phyloP scores from a whole-genome alignment of 37 sponge, comb jelly and placozoan species.

The Geodia barretti region DNA sequence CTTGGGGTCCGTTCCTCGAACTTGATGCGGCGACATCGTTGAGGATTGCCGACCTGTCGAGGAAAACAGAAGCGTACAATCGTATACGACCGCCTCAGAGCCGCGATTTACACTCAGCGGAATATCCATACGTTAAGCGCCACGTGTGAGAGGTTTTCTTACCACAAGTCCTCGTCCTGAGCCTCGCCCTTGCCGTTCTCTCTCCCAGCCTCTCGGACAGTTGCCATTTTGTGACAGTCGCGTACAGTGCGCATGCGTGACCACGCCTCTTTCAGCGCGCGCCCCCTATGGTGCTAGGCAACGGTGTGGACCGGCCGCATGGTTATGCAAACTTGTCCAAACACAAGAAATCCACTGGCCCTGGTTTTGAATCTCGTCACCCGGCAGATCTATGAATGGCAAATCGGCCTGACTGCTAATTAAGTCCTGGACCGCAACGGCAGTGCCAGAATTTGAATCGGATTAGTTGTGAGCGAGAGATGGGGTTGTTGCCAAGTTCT shows the following conservation, averaged over 20 bases:
- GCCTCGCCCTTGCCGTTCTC: slow-evolving; percentile 40
- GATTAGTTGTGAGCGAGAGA: not conserved
- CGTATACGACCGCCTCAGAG: not conserved
- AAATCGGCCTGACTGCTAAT: not conserved
- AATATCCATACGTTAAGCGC: not conserved
- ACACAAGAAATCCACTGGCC: not conserved
- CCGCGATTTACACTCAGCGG: not conserved
- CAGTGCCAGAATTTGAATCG: not conserved
- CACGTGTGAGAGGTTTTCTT: not conserved
- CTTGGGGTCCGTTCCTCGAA: slow-evolving; percentile 48
- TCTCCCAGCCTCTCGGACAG: not conserved
- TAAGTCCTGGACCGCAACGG: not conserved
- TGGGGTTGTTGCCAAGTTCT: not conserved
- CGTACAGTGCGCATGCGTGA: not conserved
- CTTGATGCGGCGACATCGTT: slow-evolving; percentile 75
- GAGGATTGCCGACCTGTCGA: slow-evolving; percentile 72
- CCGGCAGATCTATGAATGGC: not conserved
- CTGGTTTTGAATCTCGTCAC: not conserved
- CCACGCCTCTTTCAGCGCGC: not conserved
- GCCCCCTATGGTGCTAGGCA: not conserved
- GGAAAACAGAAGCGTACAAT: not conserved
- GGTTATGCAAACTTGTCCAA: too few relatives aligned
- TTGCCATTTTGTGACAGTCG: slow-evolving; percentile 28
- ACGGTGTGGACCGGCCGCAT: not conserved
- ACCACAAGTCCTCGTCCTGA: slow-evolving; percentile 56